Percentiles rank a stretch among this genome's conserved stretches.
phyloP scores from a whole-genome alignment of 2,888 invertebrate species.

The Xanthia icteritia region DNA sequence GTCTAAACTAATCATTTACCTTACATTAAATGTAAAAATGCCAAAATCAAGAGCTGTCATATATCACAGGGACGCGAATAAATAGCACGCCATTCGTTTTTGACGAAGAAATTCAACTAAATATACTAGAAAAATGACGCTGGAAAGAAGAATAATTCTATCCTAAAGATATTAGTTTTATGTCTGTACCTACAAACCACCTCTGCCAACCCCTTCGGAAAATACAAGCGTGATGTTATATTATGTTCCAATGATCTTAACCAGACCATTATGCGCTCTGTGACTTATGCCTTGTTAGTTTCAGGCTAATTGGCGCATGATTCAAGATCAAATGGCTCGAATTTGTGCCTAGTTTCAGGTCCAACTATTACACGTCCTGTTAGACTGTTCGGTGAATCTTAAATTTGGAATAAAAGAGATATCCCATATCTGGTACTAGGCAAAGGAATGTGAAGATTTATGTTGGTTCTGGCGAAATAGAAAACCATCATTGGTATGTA shows the following conservation, averaged over 20 bases:
- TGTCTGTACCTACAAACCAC: not conserved
- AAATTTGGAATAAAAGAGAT: not conserved
- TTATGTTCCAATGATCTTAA: too few relatives aligned
- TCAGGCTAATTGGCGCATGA: slow-evolving; percentile 15
- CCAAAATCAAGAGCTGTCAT: slow-evolving; percentile 6
- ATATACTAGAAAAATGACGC: not conserved
- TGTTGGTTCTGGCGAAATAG: not conserved
- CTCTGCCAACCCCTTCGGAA: too few relatives aligned
- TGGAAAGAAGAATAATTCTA: not conserved
- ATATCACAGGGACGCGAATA: slow-evolving; percentile 14
- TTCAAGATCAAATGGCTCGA: slow-evolving; percentile 19
- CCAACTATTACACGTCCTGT: not conserved
- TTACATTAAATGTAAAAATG: not conserved
- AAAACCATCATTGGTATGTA: not conserved
- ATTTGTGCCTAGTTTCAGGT: not conserved
- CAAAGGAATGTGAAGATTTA: not conserved
- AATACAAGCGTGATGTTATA: too few relatives aligned
- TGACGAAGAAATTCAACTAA: not conserved
- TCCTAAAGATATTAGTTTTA: not conserved
- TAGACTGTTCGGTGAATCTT: not conserved
- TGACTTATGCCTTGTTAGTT: not conserved
- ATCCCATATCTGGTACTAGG: too few relatives aligned
- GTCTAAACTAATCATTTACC: not conserved
- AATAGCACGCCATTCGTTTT: slow-evolving; percentile 21
- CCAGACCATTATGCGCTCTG: not conserved